Evolutionary conservation across 2,113 vertebrate species (phyloP).

Genomic region (Alectura lathami): DNA sequence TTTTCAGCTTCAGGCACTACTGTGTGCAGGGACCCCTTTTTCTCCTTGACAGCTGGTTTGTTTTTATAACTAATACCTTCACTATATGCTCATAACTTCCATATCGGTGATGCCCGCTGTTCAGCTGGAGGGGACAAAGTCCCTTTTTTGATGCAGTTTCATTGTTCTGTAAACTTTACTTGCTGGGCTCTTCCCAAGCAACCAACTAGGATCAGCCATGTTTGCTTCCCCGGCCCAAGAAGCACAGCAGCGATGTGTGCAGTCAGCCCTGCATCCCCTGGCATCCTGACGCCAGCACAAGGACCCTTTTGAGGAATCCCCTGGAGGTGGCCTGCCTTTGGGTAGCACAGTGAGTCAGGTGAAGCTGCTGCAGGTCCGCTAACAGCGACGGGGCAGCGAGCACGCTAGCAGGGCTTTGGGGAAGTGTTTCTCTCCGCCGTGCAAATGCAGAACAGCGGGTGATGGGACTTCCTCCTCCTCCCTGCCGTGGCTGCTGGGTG

Average conservation of each 20-base stretch:
- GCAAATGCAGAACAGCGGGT: neutral
- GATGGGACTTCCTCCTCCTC: slow-evolving; percentile 11
- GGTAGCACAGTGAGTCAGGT: neutral
- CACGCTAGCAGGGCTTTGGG: neutral
- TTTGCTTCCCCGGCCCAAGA: neutral
- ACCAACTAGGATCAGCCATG: neutral
- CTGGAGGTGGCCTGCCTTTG: neutral
- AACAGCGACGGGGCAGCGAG: neutral
- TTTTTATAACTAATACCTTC: slow-evolving; percentile 68
- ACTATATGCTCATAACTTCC: slow-evolving; percentile 63
- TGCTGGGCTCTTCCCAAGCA: neutral
- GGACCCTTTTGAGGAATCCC: neutral
- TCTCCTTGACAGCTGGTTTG: slow-evolving; percentile 70
- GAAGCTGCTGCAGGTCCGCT: neutral
- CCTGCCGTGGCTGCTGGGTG: neutral
- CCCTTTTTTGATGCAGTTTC: neutral
- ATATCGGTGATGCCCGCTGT: slow-evolving; percentile 41
- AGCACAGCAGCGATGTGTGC: fast-evolving
- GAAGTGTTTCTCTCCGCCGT: neutral
- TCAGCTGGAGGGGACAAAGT: slow-evolving; percentile 2
- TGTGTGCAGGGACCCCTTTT: slow-evolving; percentile 69
- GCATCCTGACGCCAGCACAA: fast-evolving
- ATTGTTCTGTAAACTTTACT: neutral
- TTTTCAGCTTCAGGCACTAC: slow-evolving; percentile 71
- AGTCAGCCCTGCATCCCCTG: neutral